Base-by-base conservation (phyloP, 1,140 invertebrate species). In the Adoxophyes honmai region DNA sequence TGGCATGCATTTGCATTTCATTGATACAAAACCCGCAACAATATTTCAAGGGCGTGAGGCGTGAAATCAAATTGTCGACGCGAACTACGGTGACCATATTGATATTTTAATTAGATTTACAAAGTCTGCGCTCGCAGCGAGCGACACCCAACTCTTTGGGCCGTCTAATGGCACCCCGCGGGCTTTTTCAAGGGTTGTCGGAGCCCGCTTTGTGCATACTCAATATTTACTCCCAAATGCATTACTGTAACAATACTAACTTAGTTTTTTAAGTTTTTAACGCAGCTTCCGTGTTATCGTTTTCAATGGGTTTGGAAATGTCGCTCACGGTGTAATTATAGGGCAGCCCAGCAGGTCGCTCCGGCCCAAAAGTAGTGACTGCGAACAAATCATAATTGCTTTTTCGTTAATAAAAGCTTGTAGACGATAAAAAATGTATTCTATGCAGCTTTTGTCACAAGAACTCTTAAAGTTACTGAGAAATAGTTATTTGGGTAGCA, bases 71-170 rank as follows among this genome's bases (percentile, higher is more conserved):
- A 86, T 86, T 84, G 81, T 86, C 81, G 80, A 79, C 81, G 72
- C 74, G 78, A 79, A 73, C 64, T 68, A 64, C 71, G 70, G 77
- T 66, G 68, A 86, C 76, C 84, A 86, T 87, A 88, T 87, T 88
- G 84, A 87, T 88, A 88, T 88, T 88, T 87, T 87, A 88, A 88
- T 88, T 88, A 88, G 86, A 88, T 88, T 87, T 85, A 87, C 82
- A 85, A 86, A 86, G 82, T 86, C 81, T 75, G 59, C 58, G 70
- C 74, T 73, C 62, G 76, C 74, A 71, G 75, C 69, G 70, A 68
- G 64, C 73, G 58, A 78, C 83, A 81, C 81, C 83, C 83, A 86
- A 85, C 83, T 88, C 86, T 88, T 86, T 87, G 79, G 81, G 73
- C 73, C 69, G 73, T 71, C 78, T 88, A 88, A 88, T 88, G 86